phyloP scores from a whole-genome alignment of 2,113 vertebrate genomes.

The Sceloporus tristichus region DNA sequence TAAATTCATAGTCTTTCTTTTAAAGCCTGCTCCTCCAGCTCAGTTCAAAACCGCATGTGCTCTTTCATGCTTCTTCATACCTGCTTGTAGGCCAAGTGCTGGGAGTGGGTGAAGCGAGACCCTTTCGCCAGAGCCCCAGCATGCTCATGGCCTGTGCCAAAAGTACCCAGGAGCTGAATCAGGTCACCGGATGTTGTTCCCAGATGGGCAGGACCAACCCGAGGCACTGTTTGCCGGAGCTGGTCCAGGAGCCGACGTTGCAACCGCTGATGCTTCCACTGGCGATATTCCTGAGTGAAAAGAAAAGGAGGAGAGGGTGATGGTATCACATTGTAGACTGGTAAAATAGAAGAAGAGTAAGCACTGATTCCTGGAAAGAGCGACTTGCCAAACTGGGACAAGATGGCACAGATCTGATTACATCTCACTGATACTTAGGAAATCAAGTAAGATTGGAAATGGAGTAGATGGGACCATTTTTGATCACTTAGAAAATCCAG shows the following conservation, averaged over 20 bases:
- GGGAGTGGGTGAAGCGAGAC: constrained; percentile 89
- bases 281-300: constrained; percentile 81
- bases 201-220: constrained; percentile 37
- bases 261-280: constrained; percentile 79
- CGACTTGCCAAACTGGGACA: neutral
- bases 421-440: neutral
- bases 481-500: neutral
- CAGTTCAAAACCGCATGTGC: neutral
- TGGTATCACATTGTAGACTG: too few relatives aligned
- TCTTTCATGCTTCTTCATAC: constrained; percentile 62
- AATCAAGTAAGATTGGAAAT: too few relatives aligned
- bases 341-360: neutral
- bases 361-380: neutral
- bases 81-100: constrained; percentile 88
- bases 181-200: constrained; percentile 74
- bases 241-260: constrained; percentile 86
- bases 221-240: constrained; percentile 76
- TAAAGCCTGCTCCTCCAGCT: neutral
- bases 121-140: constrained; percentile 80
- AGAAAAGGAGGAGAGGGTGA: neutral
- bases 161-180: constrained; percentile 82
- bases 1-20: neutral
- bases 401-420: neutral
- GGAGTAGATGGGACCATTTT: neutral
- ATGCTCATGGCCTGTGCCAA: constrained; percentile 70